These are phyloP conservation scores for Gephyroberyx darwinii DNA, from an alignment of 2,797 vertebrate genomes.

Conservation along the genomic window DNA sequence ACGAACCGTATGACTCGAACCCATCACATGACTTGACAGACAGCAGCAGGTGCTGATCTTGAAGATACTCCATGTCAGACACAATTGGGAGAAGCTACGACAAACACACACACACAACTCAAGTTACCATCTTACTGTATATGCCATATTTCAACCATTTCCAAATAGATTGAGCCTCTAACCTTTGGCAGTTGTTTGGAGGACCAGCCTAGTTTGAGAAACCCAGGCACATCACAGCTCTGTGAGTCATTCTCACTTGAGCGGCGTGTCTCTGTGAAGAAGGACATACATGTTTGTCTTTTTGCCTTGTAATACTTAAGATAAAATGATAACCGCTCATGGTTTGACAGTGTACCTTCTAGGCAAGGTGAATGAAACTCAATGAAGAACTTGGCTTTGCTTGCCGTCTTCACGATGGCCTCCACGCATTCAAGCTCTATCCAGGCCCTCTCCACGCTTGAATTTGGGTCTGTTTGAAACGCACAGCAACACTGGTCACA, in stretches of 20 bases:
- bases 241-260: slow-evolving; percentile 86
- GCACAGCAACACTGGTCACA: slow-evolving; percentile 18
- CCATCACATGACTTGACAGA: slow-evolving; percentile 87
- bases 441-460: slow-evolving; percentile 75
- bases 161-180: not conserved
- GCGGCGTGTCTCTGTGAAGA: slow-evolving; percentile 79
- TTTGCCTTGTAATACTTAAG: not conserved
- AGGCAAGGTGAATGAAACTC: slow-evolving; percentile 85
- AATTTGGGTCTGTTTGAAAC: slow-evolving; percentile 66
- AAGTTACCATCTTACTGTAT: slow-evolving; percentile 3
- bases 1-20: slow-evolving; percentile 87
- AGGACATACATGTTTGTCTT: not conserved
- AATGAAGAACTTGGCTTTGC: slow-evolving; percentile 86
- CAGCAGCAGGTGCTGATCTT: slow-evolving; percentile 84
- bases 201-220: slow-evolving; percentile 87
- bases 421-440: slow-evolving; percentile 84
- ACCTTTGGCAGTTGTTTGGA: slow-evolving; percentile 87
- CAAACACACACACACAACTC: slow-evolving; percentile 22
- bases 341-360: slow-evolving; percentile 73
- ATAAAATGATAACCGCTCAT: not conserved
- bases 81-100: slow-evolving; percentile 80
- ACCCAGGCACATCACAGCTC: slow-evolving; percentile 83
- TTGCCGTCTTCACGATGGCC: slow-evolving; percentile 86
- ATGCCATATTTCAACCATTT: not conserved
- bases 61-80: slow-evolving; percentile 83